Base-by-base conservation (phyloP, 2,113 vertebrate species). In the Polypterus bichir region DNA sequence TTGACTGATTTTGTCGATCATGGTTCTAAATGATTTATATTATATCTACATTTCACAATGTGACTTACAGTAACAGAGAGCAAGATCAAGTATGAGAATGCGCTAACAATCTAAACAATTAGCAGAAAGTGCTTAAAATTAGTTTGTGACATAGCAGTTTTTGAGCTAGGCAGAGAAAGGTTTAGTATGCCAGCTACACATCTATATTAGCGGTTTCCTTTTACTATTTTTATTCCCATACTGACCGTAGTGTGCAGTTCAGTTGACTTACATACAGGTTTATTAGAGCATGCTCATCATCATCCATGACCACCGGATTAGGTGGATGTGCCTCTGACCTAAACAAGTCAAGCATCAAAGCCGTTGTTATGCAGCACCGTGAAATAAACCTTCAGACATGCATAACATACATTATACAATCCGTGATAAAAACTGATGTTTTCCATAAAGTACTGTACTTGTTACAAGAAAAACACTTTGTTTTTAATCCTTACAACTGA, bases 241-340 rank as follows among this genome's bases (percentile, higher is more conserved):
- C 83, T 87, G 80, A 87, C 79, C 79, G 65, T 81, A 75, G 62
- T 5, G 73, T 62, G 66, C 66, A 77, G 72, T 79, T 77, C 79
- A 86, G 78, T 76, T 85, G 83, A 79, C 77, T 83, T 78, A 82
- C 76, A 81, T 72, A 86, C 73, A 81, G 78, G 78, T 80, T 86
- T 81, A 85, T 83, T 74, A 80, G 73, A 54, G 68, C 80, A 79
- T 83, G 85, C 74, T 86, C 80, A 70, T 87, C 82, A 11, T 61
- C 64, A 58, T 84, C 77, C 68, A 85, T 81, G 81, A 79, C 75
- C 75, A 77, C 68, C 64, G 76, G 77, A 80, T 65, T 84, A 76
- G 75, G 69, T 74, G 74, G 67, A 80, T 66, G 77, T 73, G 79
- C 64, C 77, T 75, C 78, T 71, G 79, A 85, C 78, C 83, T 84